Conservation (phyloP, 2,113 vertebrate genomes). For the Tyrannus savana region DNA sequence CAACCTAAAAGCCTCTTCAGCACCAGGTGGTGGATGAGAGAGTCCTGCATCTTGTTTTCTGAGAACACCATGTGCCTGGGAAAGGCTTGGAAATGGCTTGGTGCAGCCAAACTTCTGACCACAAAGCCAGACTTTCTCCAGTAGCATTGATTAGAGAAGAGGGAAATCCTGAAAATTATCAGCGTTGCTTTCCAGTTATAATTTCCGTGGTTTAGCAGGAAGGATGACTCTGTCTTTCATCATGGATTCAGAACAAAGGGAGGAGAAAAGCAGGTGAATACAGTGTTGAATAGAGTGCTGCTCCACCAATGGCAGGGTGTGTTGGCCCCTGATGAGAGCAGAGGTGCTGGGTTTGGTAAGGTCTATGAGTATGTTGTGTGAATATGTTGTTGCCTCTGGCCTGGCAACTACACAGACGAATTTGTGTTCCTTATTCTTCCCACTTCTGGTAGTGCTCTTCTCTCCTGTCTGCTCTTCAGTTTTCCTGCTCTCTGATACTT, state of each 20-base stretch:
- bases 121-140: neutral
- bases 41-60: neutral
- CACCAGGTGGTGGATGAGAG: neutral
- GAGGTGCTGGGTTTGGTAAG: neutral
- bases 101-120: neutral
- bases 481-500: neutral
- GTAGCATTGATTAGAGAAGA: neutral
- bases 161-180: neutral
- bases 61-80: neutral
- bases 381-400: neutral
- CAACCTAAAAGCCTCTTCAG: neutral
- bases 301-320: accelerated
- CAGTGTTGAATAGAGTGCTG: neutral
- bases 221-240: neutral
- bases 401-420: neutral
- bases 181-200: accelerated
- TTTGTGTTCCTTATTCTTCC: neutral
- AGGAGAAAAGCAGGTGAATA: neutral
- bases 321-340: neutral
- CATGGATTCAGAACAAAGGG: neutral
- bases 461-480: neutral
- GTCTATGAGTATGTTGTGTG: neutral
- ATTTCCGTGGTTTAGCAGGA: neutral
- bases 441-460: neutral
- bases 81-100: accelerated